phyloP scores from a whole-genome alignment of 1,140 invertebrate species.

The Drosophila kikkawai region DNA sequence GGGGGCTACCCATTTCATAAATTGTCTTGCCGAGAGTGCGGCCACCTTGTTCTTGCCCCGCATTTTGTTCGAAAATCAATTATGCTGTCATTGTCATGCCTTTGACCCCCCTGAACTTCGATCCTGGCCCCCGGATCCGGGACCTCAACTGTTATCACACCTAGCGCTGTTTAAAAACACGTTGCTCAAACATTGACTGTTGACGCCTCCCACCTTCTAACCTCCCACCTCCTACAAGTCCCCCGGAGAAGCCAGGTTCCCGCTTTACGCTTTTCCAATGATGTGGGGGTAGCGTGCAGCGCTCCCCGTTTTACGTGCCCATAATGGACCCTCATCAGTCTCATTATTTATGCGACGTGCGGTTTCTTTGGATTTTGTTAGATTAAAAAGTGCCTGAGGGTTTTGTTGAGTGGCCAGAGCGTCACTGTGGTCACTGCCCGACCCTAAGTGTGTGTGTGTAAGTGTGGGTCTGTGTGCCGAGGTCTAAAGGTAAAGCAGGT shows the following conservation, averaged over 20 bases:
- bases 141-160: conserved; percentile 80
- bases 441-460: conserved; percentile 15
- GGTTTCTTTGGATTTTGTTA: conserved; percentile 84
- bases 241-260: conserved; percentile 25
- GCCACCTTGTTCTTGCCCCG: conserved; percentile 64
- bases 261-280: conserved; percentile 17
- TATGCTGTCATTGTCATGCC: conserved; percentile 83
- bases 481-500: conserved; percentile 73
- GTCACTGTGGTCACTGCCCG: conserved; percentile 69
- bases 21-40: conserved; percentile 51
- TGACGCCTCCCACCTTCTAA: conserved; percentile 24
- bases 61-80: conserved; percentile 82
- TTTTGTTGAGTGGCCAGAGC: conserved; percentile 75
- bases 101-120: conserved; percentile 53
- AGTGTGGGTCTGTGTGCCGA: conserved; percentile 24
- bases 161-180: conserved; percentile 79
- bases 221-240: neutral
- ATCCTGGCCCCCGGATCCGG: conserved; percentile 17
- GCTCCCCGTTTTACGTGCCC: conserved; percentile 68
- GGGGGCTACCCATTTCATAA: conserved; percentile 66
- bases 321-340: conserved; percentile 83
- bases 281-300: conserved; percentile 55
- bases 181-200: conserved; percentile 83
- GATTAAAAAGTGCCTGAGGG: conserved; percentile 83
- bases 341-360: conserved; percentile 84